Conservation (phyloP, 2,888 invertebrate species). For the Sepiola atlantica region DNA sequence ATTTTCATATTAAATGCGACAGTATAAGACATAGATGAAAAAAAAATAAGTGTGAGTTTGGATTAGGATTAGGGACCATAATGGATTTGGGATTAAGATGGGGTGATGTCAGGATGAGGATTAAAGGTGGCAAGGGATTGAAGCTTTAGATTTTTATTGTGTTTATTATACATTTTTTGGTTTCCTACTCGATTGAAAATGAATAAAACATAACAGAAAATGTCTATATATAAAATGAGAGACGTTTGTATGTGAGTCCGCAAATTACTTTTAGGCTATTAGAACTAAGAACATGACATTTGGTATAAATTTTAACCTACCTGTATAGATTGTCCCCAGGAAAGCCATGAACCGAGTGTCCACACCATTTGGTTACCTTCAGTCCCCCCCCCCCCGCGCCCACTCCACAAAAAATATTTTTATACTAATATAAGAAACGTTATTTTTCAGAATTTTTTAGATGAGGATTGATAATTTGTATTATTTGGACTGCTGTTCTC, state of each 20-base stretch:
- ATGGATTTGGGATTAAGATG: conserved; percentile 13
- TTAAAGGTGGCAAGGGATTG: neutral
- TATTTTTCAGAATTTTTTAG: no score
- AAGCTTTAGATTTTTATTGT: neutral
- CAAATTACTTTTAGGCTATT: no score
- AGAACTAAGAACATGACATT: no score
- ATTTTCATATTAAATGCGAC: neutral
- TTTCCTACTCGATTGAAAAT: neutral
- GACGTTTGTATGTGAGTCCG: neutral
- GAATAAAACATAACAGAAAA: neutral
- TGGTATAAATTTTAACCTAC: no score
- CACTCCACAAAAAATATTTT: no score
- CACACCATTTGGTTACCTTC: no score
- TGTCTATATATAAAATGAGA: neutral
- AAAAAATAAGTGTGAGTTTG: neutral
- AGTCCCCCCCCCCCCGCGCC: no score
- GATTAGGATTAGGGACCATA: conserved; percentile 5
- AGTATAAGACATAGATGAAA: neutral
- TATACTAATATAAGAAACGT: no score
- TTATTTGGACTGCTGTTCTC: no score
- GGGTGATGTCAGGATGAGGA: conserved; percentile 32
- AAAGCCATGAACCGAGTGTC: no score
- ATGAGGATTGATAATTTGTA: no score
- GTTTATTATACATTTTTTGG: neutral
- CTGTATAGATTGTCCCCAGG: no score